phyloP scores from a whole-genome alignment of 2,113 vertebrate species.

The Nymphicus hollandicus region DNA sequence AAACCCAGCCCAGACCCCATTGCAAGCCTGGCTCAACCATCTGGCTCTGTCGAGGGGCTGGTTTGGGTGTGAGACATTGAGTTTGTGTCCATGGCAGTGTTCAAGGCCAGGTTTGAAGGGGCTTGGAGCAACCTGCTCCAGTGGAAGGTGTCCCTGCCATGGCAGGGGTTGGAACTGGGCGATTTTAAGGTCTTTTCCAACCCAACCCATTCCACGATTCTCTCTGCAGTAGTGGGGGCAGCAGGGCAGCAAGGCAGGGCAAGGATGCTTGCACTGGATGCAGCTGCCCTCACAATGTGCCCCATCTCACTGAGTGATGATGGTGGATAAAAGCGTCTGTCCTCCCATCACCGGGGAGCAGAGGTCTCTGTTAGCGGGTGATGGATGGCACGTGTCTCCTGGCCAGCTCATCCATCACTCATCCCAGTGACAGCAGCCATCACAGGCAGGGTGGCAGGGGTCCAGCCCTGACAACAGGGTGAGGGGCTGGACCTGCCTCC shows the following conservation, averaged over 20 bases:
- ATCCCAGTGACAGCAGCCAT: rapidly evolving
- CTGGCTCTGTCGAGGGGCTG: too few relatives aligned
- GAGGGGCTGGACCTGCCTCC: not conserved
- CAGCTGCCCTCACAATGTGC: rapidly evolving
- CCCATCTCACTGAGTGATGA: not conserved
- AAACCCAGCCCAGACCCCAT: not conserved
- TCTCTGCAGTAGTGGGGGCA: rapidly evolving
- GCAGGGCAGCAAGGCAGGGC: not conserved
- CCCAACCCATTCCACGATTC: not conserved
- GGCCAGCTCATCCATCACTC: not conserved
- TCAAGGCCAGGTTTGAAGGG: not conserved
- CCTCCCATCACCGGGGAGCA: not conserved
- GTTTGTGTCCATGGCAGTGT: not conserved
- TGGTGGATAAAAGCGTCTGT: not conserved
- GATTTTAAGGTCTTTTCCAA: not conserved
- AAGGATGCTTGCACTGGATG: not conserved
- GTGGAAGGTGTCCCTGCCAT: not conserved
- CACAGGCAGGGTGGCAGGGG: not conserved
- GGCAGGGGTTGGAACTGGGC: not conserved
- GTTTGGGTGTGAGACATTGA: rapidly evolving
- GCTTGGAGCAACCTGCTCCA: not conserved
- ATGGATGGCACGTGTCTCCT: not conserved
- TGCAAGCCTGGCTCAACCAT: not conserved
- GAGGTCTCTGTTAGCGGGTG: not conserved
- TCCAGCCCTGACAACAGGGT: not conserved